phyloP scores from a whole-genome alignment of 1,140 invertebrate genomes.

The Calliopsis andreniformis region DNA sequence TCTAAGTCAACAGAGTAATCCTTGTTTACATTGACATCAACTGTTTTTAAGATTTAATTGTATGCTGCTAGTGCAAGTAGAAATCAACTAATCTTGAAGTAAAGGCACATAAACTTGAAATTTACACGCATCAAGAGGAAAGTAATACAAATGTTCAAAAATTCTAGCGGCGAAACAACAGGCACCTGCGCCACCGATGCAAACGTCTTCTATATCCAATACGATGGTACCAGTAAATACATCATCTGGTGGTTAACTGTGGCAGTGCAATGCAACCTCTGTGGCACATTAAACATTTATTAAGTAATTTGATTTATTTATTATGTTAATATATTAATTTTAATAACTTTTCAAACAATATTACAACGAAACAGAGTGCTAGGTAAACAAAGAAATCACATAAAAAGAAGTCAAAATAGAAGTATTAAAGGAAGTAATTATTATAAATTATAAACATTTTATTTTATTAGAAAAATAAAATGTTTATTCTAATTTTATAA shows the following conservation, averaged over 20 bases:
- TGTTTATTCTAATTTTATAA: slow-evolving; percentile 44
- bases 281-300: slow-evolving; percentile 69
- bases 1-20: neutral
- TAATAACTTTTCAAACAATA: slow-evolving; percentile 17
- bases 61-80: too few relatives aligned
- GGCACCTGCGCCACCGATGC: slow-evolving; percentile 75
- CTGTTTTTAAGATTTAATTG: neutral
- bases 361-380: neutral
- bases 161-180: slow-evolving; percentile 79
- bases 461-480: slow-evolving; percentile 45
- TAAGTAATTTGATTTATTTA: slow-evolving; percentile 56
- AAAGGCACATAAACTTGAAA: slow-evolving; percentile 1
- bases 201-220: slow-evolving; percentile 70
- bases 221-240: slow-evolving; percentile 70
- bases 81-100: slow-evolving; percentile 12
- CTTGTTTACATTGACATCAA: neutral
- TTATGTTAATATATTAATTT: slow-evolving; percentile 43
- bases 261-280: slow-evolving; percentile 72
- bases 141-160: slow-evolving; percentile 65
- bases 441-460: slow-evolving; percentile 49
- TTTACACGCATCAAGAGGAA: neutral
- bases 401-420: slow-evolving; percentile 19
- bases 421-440: slow-evolving; percentile 36
- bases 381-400: neutral
- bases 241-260: slow-evolving; percentile 70